Evolutionary conservation across 2,888 invertebrate species (phyloP), one percentile per base, ranked within the genome.

Genomic region (Graphium colonna): DNA sequence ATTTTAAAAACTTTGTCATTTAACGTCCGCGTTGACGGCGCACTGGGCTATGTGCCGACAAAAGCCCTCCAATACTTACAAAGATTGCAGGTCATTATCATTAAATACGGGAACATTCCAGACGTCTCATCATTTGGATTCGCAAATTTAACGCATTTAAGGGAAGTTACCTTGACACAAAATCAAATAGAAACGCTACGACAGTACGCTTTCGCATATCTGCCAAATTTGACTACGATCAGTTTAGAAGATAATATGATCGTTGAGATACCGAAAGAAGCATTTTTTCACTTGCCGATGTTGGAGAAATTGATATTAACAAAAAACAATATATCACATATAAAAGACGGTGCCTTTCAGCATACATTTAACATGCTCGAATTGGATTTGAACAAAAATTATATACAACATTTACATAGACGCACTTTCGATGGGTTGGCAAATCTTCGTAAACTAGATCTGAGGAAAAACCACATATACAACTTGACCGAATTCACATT

Each of bases 271-370:
- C 93, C 93, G 64, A 91, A 93, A 48, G 92, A 93, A 66, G 93
- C 94, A 0, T 96, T 96, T 76, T 91, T 92, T 43, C 93, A 94
- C 72, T 75, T 96, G 51, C 95, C 95, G 0, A 91, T 91, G 51
- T 81, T 95, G 60, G 92, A 93, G 65, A 93, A 94, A 59, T 91
- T 98, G 38, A 93, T 93, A 60, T 90, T 98, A 48, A 95, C 96
- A 65, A 94, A 94, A 72, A 98, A 98, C 83, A 94, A 95, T 73
- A 92, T 98, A 62, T 94, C 95, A 57, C 91, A 93, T 31, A 91
- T 97, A 59, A 97, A 96, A 65, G 96, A 97, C 59, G 95, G 95
- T 58, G 95, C 98, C 16, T 97, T 95, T 69, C 91, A 91, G 63
- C 92, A 94, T 62, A 88, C 95, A 73, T 91, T 92, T 50, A 93